phyloP scores from a whole-genome alignment of 2,888 invertebrate genomes.

The Acanthosepion pharaonis region DNA sequence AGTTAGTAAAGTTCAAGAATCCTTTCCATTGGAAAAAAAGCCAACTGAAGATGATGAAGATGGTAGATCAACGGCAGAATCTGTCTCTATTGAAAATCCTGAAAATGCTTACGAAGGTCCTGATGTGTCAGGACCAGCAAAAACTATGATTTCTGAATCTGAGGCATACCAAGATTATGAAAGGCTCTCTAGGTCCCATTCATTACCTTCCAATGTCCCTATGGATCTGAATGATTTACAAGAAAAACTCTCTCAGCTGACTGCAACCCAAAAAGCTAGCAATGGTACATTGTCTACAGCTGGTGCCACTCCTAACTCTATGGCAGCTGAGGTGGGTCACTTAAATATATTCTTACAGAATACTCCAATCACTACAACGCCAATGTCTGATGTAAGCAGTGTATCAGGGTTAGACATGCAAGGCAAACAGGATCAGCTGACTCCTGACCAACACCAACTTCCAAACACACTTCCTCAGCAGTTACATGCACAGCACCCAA shows the following conservation, averaged over 20 bases:
- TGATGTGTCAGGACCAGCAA: conserved; percentile 51
- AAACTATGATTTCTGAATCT: conserved; percentile 47
- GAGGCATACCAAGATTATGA: conserved; percentile 52
- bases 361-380: conserved; percentile 45
- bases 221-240: conserved; percentile 67
- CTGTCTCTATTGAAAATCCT: conserved; percentile 54
- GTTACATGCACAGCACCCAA: conserved; percentile 48
- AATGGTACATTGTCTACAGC: conserved; percentile 49
- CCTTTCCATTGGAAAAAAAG: conserved; percentile 35
- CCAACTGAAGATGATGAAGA: conserved; percentile 61
- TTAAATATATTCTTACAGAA: conserved; percentile 47
- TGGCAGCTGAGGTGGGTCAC: conserved; percentile 25
- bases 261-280: conserved; percentile 54
- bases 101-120: conserved; percentile 46
- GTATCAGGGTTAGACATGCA: conserved; percentile 47
- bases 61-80: conserved; percentile 59
- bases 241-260: conserved; percentile 63
- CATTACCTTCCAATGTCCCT: conserved; percentile 56
- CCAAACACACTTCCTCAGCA: conserved; percentile 48
- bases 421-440: conserved; percentile 43
- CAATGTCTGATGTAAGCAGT: conserved; percentile 50
- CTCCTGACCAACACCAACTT: conserved; percentile 47
- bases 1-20: conserved; percentile 60
- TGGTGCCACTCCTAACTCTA: conserved; percentile 41
- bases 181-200: conserved; percentile 55